These are phyloP conservation scores for Morelia viridis DNA, from an alignment of 2,797 vertebrate genomes.

Conservation along the genomic window DNA sequence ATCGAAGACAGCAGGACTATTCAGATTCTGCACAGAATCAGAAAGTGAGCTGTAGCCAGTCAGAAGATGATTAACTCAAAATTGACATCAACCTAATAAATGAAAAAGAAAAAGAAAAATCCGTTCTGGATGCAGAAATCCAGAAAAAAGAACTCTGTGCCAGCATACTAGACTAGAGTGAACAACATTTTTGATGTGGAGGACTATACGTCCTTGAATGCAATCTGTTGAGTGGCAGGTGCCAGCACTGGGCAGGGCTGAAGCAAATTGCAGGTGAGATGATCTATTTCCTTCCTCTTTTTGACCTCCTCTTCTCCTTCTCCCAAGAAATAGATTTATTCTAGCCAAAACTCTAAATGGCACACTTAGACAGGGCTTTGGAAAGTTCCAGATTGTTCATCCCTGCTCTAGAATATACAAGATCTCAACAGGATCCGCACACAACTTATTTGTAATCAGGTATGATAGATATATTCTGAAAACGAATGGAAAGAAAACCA, in stretches of 20 bases:
- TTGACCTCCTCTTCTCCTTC: not conserved
- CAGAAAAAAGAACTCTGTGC: not conserved
- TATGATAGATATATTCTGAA: not conserved
- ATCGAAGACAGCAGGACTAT: not conserved
- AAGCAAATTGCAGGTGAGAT: not conserved
- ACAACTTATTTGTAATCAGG: not conserved
- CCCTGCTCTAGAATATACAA: not conserved
- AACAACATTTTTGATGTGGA: not conserved
- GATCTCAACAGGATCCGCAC: not conserved
- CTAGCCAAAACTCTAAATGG: not conserved
- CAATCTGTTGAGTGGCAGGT: not conserved
- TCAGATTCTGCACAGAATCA: not conserved
- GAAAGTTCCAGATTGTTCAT: not conserved
- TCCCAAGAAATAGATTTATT: not conserved
- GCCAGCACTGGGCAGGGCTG: not conserved
- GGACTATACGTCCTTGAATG: not conserved
- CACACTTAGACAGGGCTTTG: not conserved
- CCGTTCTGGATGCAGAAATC: not conserved
- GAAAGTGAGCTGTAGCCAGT: not conserved
- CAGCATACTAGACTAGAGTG: not conserved
- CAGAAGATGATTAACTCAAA: not conserved
- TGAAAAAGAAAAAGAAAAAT: not conserved
- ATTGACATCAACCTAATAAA: not conserved
- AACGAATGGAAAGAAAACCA: conserved; percentile 17
- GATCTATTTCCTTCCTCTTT: not conserved